These are phyloP conservation scores for Leucoma salicis DNA, from an alignment of 2,888 invertebrate genomes.

Conservation along the genomic window DNA sequence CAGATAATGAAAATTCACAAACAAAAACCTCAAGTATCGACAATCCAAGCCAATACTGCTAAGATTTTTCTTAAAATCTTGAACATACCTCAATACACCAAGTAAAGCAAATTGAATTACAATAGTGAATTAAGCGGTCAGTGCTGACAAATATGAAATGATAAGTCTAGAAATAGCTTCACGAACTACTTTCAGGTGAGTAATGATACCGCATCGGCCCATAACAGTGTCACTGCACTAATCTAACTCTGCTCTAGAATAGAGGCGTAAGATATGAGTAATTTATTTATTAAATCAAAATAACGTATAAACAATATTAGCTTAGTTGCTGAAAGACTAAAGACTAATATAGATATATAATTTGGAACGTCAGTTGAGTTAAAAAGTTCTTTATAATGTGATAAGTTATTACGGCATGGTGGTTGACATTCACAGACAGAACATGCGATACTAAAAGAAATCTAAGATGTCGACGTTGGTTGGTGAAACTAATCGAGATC, in stretches of 20 bases:
- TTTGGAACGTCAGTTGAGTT: too few relatives aligned
- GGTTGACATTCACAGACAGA: slow-evolving; percentile 15
- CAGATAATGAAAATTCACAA: slow-evolving; percentile 46
- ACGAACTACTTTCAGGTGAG: slow-evolving; percentile 65
- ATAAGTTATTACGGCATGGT: not conserved
- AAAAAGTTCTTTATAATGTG: too few relatives aligned
- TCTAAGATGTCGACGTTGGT: slow-evolving; percentile 41
- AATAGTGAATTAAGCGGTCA: slow-evolving; percentile 29
- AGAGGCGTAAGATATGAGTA: slow-evolving; percentile 25
- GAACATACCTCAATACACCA: not conserved
- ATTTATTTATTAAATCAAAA: not conserved
- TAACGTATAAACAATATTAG: not conserved
- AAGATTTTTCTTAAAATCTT: not conserved
- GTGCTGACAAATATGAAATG: slow-evolving; percentile 52
- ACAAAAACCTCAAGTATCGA: slow-evolving; percentile 24
- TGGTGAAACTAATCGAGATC: slow-evolving; percentile 66
- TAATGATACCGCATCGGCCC: slow-evolving; percentile 54
- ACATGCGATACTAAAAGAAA: slow-evolving; percentile 35
- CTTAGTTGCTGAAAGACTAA: too few relatives aligned
- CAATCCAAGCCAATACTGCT: too few relatives aligned
- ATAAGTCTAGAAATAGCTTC: slow-evolving; percentile 63
- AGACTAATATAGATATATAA: too few relatives aligned
- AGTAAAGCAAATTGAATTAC: not conserved
- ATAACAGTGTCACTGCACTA: slow-evolving; percentile 51
- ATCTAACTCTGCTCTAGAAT: slow-evolving; percentile 27